phyloP scores from a whole-genome alignment of 2,888 invertebrate species.

The Cremastinae sp. region DNA sequence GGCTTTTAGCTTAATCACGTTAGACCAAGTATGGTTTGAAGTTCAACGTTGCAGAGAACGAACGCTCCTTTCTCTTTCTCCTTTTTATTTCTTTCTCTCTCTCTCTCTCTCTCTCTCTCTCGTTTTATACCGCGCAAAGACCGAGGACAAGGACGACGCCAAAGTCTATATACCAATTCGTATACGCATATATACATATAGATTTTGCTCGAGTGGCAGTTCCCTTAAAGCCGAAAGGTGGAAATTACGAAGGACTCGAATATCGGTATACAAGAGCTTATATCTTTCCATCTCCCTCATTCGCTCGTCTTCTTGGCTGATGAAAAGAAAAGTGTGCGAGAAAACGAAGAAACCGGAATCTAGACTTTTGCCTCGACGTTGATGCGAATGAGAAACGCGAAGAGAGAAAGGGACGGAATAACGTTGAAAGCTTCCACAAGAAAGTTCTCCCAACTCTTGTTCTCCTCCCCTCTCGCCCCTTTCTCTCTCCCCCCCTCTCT shows the following conservation, averaged over 20 bases:
- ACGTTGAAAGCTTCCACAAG: conserved; percentile 45
- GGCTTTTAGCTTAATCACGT: conserved; percentile 71
- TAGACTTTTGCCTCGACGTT: conserved; percentile 47
- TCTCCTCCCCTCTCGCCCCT: conserved; percentile 25
- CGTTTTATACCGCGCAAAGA: conserved; percentile 24
- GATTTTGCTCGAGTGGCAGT: conserved; percentile 29
- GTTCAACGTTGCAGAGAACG: conserved; percentile 57
- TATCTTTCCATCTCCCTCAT: not conserved
- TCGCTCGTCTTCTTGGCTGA: conserved; percentile 15
- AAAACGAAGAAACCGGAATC: conserved; percentile 39
- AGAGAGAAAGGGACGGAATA: conserved; percentile 29
- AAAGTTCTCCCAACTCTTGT: conserved; percentile 50
- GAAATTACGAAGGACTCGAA: conserved; percentile 66
- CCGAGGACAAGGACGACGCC: conserved; percentile 44
- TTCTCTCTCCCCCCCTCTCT: conserved; percentile 25
- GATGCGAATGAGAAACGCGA: conserved; percentile 46
- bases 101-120: conserved; percentile 10
- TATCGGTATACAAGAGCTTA: conserved; percentile 54
- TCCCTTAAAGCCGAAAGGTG: conserved; percentile 60
- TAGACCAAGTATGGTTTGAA: conserved; percentile 57
- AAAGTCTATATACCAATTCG: conserved; percentile 31
- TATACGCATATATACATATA: conserved; percentile 9
- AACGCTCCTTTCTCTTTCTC: conserved; percentile 22
- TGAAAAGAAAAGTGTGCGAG: conserved; percentile 38
- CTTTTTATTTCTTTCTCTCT: conserved; percentile 12